Conservation (phyloP, 37 sponge, comb jelly and placozoan genomes). For the Hexactinellida sp. region DNA sequence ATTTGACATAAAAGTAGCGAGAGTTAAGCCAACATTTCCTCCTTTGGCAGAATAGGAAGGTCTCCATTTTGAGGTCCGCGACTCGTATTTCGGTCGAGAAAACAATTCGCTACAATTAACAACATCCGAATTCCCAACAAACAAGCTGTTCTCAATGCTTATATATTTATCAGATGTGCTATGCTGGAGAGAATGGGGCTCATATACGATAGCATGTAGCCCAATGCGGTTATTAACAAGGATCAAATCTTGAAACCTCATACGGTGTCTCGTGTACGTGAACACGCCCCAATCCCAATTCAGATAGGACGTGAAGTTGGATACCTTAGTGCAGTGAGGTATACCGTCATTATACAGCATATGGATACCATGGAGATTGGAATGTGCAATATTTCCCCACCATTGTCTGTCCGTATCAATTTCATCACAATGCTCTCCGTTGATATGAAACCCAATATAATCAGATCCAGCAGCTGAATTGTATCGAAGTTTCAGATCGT, state of each 20-base stretch:
- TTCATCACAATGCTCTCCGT: constrained; percentile 59
- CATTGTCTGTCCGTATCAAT: constrained; percentile 9
- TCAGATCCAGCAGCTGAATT: constrained; percentile 65
- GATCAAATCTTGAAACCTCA: constrained; percentile 24
- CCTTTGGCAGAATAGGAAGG: background rate
- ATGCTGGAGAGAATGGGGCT: constrained; percentile 49
- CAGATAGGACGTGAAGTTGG: constrained; percentile 36
- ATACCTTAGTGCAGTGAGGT: constrained; percentile 33
- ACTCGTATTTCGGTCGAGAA: background rate
- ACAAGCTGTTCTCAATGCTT: constrained; percentile 23
- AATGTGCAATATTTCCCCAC: constrained; percentile 56
- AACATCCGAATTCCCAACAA: constrained; percentile 28
- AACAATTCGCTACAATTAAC: background rate
- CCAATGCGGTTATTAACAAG: constrained; percentile 66
- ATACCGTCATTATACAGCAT: constrained; percentile 52
- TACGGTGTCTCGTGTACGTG: constrained; percentile 36
- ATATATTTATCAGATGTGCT: constrained; percentile 31
- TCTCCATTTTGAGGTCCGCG: background rate
- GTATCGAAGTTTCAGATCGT: constrained; percentile 24
- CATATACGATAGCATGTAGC: constrained; percentile 47
- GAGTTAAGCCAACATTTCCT: constrained; percentile 57
- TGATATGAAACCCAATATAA: constrained; percentile 53
- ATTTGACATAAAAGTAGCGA: constrained; percentile 48
- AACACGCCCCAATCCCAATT: constrained; percentile 73
- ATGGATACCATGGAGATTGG: constrained; percentile 63